A percentile compares a stretch with the other conserved stretches of the same genome.
These are phyloP conservation scores for Echiichthys vipera DNA, from an alignment of 2,797 vertebrate species.

Conservation along the genomic window DNA sequence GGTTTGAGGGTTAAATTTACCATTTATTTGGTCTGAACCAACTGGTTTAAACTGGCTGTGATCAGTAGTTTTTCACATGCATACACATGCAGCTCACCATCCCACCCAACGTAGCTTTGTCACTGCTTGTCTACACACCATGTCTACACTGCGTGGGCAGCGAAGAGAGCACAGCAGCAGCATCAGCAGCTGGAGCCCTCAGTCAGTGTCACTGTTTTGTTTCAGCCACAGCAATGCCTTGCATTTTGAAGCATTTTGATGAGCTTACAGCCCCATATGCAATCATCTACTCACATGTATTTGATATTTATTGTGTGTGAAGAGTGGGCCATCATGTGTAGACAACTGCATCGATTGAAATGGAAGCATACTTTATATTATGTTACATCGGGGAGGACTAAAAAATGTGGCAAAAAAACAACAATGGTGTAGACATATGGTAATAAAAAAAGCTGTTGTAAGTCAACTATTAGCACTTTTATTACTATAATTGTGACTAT, in stretches of 20 bases:
- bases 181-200: conserved; percentile 46
- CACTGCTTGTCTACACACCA: conserved; percentile 29
- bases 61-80: conserved; percentile 40
- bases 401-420: background rate
- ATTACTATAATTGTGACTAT: no score
- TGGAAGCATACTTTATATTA: background rate
- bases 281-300: conserved; percentile 5
- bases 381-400: background rate
- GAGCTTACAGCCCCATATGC: background rate
- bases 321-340: background rate
- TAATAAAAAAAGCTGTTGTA: background rate
- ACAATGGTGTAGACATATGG: background rate
- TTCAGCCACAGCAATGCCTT: conserved; percentile 4
- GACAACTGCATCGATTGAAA: background rate
- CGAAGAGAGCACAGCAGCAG: conserved; percentile 17
- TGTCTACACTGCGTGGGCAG: conserved; percentile 7
- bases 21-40: conserved; percentile 1
- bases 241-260: conserved; percentile 5
- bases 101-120: conserved; percentile 31
- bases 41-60: conserved; percentile 23
- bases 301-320: background rate
- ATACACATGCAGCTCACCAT: background rate
- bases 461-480: background rate
- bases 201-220: conserved; percentile 11
- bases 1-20: background rate